A percentile compares a stretch with the other conserved stretches of the same genome.
Evolutionary conservation across 2,888 invertebrate genomes (phyloP).

Genomic region (Dysmachus trigonus): DNA sequence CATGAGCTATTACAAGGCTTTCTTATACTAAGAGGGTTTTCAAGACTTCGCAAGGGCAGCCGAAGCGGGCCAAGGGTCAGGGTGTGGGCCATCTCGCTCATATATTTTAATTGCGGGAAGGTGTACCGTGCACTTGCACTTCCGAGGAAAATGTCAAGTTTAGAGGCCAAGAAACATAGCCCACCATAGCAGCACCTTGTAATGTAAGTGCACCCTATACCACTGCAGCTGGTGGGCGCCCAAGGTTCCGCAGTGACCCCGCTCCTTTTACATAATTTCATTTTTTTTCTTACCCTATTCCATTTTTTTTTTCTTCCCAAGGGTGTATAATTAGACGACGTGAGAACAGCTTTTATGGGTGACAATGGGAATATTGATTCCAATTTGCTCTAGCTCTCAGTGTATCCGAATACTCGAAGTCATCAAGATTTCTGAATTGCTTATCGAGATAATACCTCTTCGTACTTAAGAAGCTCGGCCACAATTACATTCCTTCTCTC

Average conservation of each 20-base stretch:
- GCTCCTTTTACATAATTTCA: neutral
- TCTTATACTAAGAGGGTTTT: neutral
- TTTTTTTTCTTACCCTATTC: neutral
- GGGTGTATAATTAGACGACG: neutral
- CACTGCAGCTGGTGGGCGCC: neutral
- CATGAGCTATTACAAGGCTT: neutral
- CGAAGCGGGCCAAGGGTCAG: neutral
- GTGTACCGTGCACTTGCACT: slow-evolving; percentile 1
- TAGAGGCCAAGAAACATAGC: slow-evolving; percentile 24
- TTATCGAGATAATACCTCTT: neutral
- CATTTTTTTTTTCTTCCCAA: neutral
- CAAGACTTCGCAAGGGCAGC: neutral
- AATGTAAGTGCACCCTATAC: neutral
- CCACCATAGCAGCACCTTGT: neutral
- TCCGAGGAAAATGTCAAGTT: slow-evolving; percentile 29
- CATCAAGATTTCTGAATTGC: neutral
- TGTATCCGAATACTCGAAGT: neutral
- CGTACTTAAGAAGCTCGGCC: neutral
- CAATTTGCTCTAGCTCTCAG: neutral
- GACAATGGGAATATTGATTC: slow-evolving; percentile 3
- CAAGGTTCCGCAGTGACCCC: slow-evolving; percentile 18
- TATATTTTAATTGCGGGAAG: slow-evolving; percentile 31
- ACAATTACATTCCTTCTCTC: neutral
- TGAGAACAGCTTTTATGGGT: neutral
- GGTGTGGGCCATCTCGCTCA: neutral